These are phyloP conservation scores for Pitta sordida DNA, from an alignment of 2,113 vertebrate species.

Conservation along the genomic window DNA sequence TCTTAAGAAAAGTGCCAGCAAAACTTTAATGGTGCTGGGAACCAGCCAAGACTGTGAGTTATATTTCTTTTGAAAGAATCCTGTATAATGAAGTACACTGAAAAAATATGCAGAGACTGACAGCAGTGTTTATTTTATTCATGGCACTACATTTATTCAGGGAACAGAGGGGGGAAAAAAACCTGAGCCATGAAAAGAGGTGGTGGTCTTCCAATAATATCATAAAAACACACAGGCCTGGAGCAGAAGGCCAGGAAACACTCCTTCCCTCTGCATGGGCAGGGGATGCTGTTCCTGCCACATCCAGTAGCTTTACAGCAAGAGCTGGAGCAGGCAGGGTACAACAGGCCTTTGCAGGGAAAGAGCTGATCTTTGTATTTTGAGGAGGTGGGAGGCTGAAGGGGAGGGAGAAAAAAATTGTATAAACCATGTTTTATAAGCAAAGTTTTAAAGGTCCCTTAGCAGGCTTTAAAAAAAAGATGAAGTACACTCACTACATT, in stretches of 20 bases:
- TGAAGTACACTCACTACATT: slow-evolving; percentile 29
- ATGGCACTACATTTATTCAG: slow-evolving; percentile 33
- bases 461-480: neutral
- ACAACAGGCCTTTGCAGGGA: neutral
- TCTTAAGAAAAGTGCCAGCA: slow-evolving; percentile 7
- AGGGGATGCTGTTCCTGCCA: neutral
- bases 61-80: slow-evolving; percentile 37
- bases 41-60: slow-evolving; percentile 33
- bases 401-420: neutral
- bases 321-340: neutral
- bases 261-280: neutral
- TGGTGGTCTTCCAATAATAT: neutral
- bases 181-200: neutral
- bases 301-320: neutral
- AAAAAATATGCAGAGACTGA: slow-evolving; percentile 47
- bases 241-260: neutral
- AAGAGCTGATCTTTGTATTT: neutral
- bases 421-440: slow-evolving; percentile 29
- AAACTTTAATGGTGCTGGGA: slow-evolving; percentile 33
- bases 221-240: neutral
- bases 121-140: slow-evolving; percentile 54
- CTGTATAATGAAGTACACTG: slow-evolving; percentile 40
- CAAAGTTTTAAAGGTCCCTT: slow-evolving; percentile 33
- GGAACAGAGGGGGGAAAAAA: neutral
- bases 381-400: neutral